These are phyloP conservation scores for Rhinophrynus dorsalis DNA, from an alignment of 2,797 vertebrate genomes.

Conservation along the genomic window DNA sequence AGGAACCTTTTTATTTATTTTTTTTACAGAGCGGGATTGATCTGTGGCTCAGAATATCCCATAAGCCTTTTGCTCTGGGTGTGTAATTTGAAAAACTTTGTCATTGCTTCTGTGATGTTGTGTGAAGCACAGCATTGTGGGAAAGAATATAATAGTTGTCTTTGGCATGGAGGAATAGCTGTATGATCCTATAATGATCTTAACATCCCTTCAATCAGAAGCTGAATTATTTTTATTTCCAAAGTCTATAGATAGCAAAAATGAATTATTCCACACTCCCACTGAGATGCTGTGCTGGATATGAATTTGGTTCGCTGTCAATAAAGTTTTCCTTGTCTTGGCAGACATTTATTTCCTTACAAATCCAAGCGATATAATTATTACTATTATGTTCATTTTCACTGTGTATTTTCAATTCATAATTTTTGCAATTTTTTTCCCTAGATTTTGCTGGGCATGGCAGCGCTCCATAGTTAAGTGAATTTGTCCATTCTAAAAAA, in stretches of 20 bases:
- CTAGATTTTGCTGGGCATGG: neutral
- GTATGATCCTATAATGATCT: constrained; percentile 62
- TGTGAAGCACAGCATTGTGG: constrained; percentile 1
- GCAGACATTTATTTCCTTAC: neutral
- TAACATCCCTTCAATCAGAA: constrained; percentile 21
- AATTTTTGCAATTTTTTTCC: neutral
- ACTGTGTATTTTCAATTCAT: neutral
- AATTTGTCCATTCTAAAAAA: constrained; percentile 31
- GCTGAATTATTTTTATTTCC: constrained; percentile 4
- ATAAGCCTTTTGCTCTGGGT: constrained; percentile 5
- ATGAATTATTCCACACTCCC: constrained; percentile 33
- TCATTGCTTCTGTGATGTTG: neutral
- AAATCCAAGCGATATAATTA: neutral
- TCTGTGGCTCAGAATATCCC: constrained; percentile 35
- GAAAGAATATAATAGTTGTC: constrained; percentile 59
- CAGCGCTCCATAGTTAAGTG: neutral
- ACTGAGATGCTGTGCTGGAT: constrained; percentile 10
- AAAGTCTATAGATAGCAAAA: constrained; percentile 4
- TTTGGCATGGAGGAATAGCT: constrained; percentile 96
- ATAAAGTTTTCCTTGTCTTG: constrained; percentile 22
- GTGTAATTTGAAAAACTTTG: neutral
- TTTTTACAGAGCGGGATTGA: neutral
- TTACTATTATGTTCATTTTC: neutral
- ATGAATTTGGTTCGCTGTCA: constrained; percentile 6
- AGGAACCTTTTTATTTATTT: neutral